phyloP scores from a whole-genome alignment of 2,888 invertebrate species.

The Phaedon cochleariae region DNA sequence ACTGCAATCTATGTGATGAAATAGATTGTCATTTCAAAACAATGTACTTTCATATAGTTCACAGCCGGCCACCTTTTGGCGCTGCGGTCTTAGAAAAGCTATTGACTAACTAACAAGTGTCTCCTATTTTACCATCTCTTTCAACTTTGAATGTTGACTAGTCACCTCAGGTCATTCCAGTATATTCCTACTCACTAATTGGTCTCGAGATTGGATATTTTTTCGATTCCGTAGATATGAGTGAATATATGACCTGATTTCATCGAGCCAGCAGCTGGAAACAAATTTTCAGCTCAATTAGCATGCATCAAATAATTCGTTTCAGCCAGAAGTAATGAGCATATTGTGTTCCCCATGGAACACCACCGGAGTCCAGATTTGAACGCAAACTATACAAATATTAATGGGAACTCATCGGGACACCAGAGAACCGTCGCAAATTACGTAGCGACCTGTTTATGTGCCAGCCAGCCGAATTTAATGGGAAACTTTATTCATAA shows the following conservation, averaged over 20 bases:
- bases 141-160: too few species aligned
- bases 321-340: conserved; percentile 23
- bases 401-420: conserved; percentile 19
- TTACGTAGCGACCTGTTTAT: conserved; percentile 21
- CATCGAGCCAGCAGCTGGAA: background rate
- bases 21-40: too few species aligned
- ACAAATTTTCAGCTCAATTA: conserved; percentile 17
- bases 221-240: too few species aligned
- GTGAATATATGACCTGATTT: background rate
- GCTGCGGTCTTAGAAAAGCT: too few species aligned
- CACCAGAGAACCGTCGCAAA: conserved; percentile 30
- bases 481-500: conserved; percentile 22
- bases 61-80: too few species aligned
- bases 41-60: too few species aligned
- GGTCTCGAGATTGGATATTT: too few species aligned
- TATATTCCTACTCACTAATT: background rate
- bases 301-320: conserved; percentile 24
- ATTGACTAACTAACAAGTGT: too few species aligned
- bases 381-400: conserved; percentile 19
- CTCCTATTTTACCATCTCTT: too few species aligned
- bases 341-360: conserved; percentile 24
- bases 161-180: too few species aligned
- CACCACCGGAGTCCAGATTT: conserved; percentile 22
- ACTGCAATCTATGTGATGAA: too few species aligned
- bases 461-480: conserved; percentile 21